Evolutionary conservation across 2,888 invertebrate species (phyloP).

Genomic region (Lepidocyrtinus sp.): DNA sequence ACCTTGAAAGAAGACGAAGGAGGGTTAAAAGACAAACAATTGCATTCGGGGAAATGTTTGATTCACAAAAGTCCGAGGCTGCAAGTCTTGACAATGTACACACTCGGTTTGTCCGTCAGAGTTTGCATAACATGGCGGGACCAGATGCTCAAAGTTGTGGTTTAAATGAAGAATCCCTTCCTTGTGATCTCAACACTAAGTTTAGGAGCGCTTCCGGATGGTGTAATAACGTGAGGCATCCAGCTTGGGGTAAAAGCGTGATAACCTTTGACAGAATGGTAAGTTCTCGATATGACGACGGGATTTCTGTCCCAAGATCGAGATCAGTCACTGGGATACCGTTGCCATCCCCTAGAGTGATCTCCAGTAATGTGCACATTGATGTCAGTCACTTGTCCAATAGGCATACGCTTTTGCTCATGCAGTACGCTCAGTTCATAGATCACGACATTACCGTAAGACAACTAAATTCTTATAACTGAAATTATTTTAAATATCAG

Average conservation of each 20-base stretch:
- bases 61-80: not conserved
- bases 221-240: constrained; percentile 90
- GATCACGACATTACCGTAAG: constrained; percentile 89
- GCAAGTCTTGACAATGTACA: constrained; percentile 22
- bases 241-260: constrained; percentile 86
- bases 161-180: constrained; percentile 80
- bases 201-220: constrained; percentile 74
- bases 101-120: constrained; percentile 37
- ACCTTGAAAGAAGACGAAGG: constrained; percentile 23
- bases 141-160: constrained; percentile 78
- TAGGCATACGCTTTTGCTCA: constrained; percentile 90
- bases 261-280: constrained; percentile 88
- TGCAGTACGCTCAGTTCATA: constrained; percentile 89
- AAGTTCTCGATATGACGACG: constrained; percentile 91
- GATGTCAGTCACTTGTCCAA: constrained; percentile 92
- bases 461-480: no score
- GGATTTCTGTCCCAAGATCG: constrained; percentile 84
- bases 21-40: constrained; percentile 55
- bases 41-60: constrained; percentile 19
- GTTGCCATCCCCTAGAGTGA: constrained; percentile 87
- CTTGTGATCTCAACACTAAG: constrained; percentile 78
- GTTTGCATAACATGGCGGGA: constrained; percentile 39
- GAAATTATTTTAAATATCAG: no score
- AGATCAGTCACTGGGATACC: constrained; percentile 83
- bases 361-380: constrained; percentile 91